Evolutionary conservation across 1,140 invertebrate genomes (phyloP).

Genomic region (Ectropis grisescens): DNA sequence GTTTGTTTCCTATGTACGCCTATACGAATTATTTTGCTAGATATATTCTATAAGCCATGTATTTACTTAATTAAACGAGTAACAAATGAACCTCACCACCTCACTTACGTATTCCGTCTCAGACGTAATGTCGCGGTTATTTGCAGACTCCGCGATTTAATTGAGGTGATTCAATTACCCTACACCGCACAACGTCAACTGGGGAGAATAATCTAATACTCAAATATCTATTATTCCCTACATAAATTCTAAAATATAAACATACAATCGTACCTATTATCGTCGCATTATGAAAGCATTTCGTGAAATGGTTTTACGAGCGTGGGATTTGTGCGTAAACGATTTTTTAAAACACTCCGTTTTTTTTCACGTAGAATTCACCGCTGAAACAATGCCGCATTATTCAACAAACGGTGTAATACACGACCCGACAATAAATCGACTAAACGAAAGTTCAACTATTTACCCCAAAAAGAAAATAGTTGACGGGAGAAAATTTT

Average conservation of each 20-base stretch:
- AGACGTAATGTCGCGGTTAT: slow-evolving; percentile 33
- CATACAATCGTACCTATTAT: slow-evolving; percentile 8
- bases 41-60: no score
- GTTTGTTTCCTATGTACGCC: no score
- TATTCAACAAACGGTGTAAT: slow-evolving; percentile 20
- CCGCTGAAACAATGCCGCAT: slow-evolving; percentile 55
- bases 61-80: no score
- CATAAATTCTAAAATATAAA: slow-evolving; percentile 12
- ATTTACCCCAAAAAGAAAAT: slow-evolving; percentile 16
- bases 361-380: slow-evolving; percentile 33
- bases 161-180: slow-evolving; percentile 35
- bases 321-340: slow-evolving; percentile 67
- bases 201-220: slow-evolving; percentile 21
- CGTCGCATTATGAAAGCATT: slow-evolving; percentile 50
- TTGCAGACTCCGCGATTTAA: slow-evolving; percentile 26
- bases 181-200: slow-evolving; percentile 24
- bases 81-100: slow-evolving; percentile 20
- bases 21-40: no score
- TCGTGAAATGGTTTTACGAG: slow-evolving; percentile 69
- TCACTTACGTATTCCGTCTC: slow-evolving; percentile 43
- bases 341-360: slow-evolving; percentile 44
- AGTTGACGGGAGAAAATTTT: slow-evolving; percentile 19
- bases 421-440: slow-evolving; percentile 6
- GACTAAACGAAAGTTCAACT: slow-evolving; percentile 8
- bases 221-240: slow-evolving; percentile 2